Conservation (phyloP, 2,888 invertebrate genomes). For the Drosophila tripunctata region DNA sequence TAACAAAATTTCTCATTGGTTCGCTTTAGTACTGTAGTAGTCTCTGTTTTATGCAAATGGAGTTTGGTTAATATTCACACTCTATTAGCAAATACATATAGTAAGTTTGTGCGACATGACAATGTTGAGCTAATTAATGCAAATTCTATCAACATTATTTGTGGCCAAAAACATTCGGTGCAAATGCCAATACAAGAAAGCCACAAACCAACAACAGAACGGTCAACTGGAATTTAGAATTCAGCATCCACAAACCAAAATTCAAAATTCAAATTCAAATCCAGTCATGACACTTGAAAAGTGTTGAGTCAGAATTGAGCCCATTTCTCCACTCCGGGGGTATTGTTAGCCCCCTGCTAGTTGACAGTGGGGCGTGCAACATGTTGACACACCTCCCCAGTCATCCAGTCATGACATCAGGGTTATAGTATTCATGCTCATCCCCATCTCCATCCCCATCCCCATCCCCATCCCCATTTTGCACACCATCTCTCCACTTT, state of each 20-base stretch:
- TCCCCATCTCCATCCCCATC: neutral
- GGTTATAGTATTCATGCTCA: slow-evolving; percentile 40
- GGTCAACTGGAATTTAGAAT: neutral
- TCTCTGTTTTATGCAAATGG: slow-evolving; percentile 17
- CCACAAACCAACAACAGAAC: slow-evolving; percentile 7
- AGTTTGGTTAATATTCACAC: neutral
- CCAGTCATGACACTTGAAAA: slow-evolving; percentile 9
- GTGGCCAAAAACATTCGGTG: slow-evolving; percentile 15
- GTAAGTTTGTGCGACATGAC: neutral
- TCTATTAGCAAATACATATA: slow-evolving; percentile 1
- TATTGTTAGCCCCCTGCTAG: too few relatives aligned
- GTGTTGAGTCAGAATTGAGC: slow-evolving; percentile 41
- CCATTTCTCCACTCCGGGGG: too few relatives aligned
- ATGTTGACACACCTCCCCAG: slow-evolving; percentile 54
- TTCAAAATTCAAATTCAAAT: slow-evolving; percentile 14
- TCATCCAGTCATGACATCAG: slow-evolving; percentile 49
- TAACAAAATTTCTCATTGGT: neutral
- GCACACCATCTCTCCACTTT: neutral
- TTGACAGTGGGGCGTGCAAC: slow-evolving; percentile 50
- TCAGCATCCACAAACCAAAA: slow-evolving; percentile 1
- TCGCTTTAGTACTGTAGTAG: neutral
- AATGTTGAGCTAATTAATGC: slow-evolving; percentile 33
- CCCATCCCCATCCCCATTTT: neutral
- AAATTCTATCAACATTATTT: slow-evolving; percentile 27
- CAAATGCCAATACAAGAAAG: neutral